Evolutionary conservation across 2,797 vertebrate genomes (phyloP).

Genomic region (Parambassis ranga): DNA sequence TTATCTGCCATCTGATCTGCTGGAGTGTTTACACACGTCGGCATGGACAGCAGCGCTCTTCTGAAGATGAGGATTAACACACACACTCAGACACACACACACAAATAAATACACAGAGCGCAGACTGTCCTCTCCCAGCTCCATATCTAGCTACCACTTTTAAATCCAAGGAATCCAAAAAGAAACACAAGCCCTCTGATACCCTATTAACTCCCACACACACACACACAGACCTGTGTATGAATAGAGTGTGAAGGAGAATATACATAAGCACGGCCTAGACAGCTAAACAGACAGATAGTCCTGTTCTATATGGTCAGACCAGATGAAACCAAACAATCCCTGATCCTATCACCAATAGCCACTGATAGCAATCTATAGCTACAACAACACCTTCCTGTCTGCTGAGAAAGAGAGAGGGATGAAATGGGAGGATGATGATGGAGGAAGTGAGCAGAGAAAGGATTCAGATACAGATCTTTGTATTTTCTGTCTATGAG

Average conservation of each 20-base stretch:
- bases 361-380: conserved; percentile 78
- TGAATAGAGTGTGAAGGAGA: conserved; percentile 48
- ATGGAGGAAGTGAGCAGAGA: conserved; percentile 37
- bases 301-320: conserved; percentile 57
- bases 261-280: conserved; percentile 68
- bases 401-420: conserved; percentile 60
- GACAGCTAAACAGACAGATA: conserved; percentile 75
- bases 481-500: conserved; percentile 56
- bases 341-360: conserved; percentile 82
- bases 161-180: conserved; percentile 65
- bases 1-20: conserved; percentile 81
- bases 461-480: conserved; percentile 59
- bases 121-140: conserved; percentile 31
- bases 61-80: conserved; percentile 75
- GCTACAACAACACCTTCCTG: conserved; percentile 72
- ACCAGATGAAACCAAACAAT: conserved; percentile 66
- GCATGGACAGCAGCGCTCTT: conserved; percentile 71
- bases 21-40: conserved; percentile 74
- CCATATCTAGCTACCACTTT: conserved; percentile 39
- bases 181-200: conserved; percentile 48
- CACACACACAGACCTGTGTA: conserved; percentile 31
- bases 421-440: conserved; percentile 36
- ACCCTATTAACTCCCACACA: conserved; percentile 46
- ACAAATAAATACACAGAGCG: conserved; percentile 15
- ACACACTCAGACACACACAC: conserved; percentile 25